These are phyloP conservation scores for Norana najaformis DNA, from an alignment of 2,888 invertebrate species.

Conservation along the genomic window DNA sequence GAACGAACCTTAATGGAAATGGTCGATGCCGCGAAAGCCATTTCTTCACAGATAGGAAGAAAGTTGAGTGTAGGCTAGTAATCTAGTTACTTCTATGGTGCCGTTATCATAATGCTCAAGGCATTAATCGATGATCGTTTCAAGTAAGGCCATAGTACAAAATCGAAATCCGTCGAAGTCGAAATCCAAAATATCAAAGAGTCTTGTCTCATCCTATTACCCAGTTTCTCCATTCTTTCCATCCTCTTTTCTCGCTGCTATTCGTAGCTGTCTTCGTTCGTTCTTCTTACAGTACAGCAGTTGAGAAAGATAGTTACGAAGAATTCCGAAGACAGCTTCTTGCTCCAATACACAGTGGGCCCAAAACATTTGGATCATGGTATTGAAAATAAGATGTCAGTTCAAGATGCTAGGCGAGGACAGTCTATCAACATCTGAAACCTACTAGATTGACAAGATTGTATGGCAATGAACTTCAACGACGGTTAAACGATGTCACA, in stretches of 20 bases:
- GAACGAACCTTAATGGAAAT: background rate
- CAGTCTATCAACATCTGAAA: too few relatives aligned
- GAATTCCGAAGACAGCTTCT: background rate
- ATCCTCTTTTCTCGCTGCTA: background rate
- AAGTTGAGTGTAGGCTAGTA: background rate
- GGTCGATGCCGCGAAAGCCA: background rate
- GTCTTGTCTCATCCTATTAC: background rate
- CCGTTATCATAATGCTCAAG: too few relatives aligned
- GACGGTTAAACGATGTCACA: too few relatives aligned
- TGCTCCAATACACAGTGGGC: background rate
- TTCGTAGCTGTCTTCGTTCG: background rate
- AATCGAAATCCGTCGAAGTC: background rate
- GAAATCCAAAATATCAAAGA: background rate
- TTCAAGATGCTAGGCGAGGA: too few relatives aligned
- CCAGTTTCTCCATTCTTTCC: background rate
- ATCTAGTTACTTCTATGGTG: background rate
- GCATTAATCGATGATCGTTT: too few relatives aligned
- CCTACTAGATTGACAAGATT: too few relatives aligned
- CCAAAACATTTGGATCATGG: too few relatives aligned
- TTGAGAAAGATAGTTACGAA: background rate
- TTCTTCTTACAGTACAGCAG: background rate
- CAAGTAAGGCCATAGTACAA: too few relatives aligned
- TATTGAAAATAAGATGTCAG: too few relatives aligned
- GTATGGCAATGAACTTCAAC: too few relatives aligned
- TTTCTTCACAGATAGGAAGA: background rate